These are phyloP conservation scores for Callopanchax toddi DNA, from an alignment of 2,113 vertebrate species.

Conservation along the genomic window DNA sequence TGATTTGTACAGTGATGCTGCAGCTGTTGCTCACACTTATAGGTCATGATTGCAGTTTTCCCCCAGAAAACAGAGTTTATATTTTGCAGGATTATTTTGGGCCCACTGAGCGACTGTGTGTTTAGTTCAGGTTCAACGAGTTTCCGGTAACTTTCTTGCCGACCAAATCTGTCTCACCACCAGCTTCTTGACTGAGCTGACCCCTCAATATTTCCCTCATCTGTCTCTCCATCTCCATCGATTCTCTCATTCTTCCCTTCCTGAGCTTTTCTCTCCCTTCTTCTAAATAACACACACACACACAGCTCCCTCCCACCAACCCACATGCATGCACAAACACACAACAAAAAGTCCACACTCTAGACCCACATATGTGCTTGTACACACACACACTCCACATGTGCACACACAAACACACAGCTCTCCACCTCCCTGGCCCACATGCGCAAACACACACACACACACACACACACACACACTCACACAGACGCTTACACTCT, in stretches of 20 bases:
- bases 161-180: slow-evolving; percentile 53
- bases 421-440: slow-evolving; percentile 28
- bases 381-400: slow-evolving; percentile 50
- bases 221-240: slow-evolving; percentile 54
- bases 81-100: slow-evolving; percentile 55
- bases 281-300: slow-evolving; percentile 35
- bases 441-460: slow-evolving; percentile 41
- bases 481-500: slow-evolving; percentile 45
- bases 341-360: slow-evolving; percentile 57
- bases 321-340: slow-evolving; percentile 63
- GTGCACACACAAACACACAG: slow-evolving; percentile 9
- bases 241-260: slow-evolving; percentile 62
- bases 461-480: slow-evolving; percentile 33
- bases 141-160: slow-evolving; percentile 59
- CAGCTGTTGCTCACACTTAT: slow-evolving; percentile 16
- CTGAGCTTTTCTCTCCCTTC: slow-evolving; percentile 42
- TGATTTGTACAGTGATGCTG: not conserved
- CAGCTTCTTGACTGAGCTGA: slow-evolving; percentile 47
- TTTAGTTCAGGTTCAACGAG: slow-evolving; percentile 46
- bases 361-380: slow-evolving; percentile 63
- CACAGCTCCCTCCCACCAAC: slow-evolving; percentile 45
- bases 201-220: slow-evolving; percentile 50
- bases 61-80: slow-evolving; percentile 45
- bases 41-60: slow-evolving; percentile 21
- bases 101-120: slow-evolving; percentile 30